A percentile compares a stretch with the other conserved stretches of the same genome.
phyloP scores from a whole-genome alignment of 2,797 vertebrate genomes.

The Tragelaphus oryx region DNA sequence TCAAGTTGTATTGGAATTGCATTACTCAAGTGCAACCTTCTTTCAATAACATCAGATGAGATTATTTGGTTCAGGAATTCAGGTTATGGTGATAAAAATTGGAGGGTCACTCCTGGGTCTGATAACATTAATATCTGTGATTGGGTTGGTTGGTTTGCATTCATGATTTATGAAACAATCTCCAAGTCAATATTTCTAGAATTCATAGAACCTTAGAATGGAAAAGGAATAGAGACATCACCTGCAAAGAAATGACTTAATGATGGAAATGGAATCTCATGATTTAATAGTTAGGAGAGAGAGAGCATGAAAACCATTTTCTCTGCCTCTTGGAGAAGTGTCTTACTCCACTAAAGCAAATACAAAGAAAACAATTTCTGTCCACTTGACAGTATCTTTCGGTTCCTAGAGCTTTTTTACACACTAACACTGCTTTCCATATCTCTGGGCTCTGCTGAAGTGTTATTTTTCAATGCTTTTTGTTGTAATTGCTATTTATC shows the following conservation, averaged over 20 bases:
- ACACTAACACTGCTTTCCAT: neutral
- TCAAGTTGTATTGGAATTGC: neutral
- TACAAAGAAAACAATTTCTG: neutral
- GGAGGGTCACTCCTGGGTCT: neutral
- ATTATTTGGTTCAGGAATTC: neutral
- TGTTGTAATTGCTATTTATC: neutral
- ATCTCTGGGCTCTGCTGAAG: neutral
- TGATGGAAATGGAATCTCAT: neutral
- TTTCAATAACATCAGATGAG: neutral
- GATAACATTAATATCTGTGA: neutral
- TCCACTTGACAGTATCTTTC: neutral
- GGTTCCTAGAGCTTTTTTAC: neutral
- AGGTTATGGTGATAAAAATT: neutral
- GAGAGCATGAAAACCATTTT: neutral
- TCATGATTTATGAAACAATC: neutral
- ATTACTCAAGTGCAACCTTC: neutral
- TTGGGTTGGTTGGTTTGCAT: neutral
- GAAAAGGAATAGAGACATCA: neutral
- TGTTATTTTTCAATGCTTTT: slow-evolving; percentile 10
- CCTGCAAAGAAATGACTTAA: neutral
- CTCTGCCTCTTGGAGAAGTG: neutral
- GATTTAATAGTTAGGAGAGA: neutral
- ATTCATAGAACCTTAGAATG: neutral
- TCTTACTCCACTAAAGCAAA: neutral
- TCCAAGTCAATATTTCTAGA: neutral